Conservation (phyloP, 2,888 invertebrate genomes). For the Macrophya alboannulata region DNA sequence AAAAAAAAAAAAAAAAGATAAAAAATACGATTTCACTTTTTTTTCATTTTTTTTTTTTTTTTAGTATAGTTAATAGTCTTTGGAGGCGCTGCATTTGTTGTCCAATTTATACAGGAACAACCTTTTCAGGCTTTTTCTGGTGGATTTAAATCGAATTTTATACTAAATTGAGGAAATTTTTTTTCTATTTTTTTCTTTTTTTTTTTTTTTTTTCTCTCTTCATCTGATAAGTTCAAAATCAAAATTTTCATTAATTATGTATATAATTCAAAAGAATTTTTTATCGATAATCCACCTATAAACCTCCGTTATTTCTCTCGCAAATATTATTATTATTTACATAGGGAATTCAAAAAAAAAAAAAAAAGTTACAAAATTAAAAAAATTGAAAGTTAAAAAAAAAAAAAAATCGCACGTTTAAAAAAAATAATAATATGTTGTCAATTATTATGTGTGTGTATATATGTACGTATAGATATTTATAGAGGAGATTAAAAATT, state of each 20-base stretch:
- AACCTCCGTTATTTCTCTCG: constrained; percentile 4
- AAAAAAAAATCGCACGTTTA: constrained; percentile 19
- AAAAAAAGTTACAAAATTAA: background rate
- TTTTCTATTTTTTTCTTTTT: background rate
- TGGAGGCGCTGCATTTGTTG: constrained; percentile 79
- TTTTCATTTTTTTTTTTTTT: constrained; percentile 53
- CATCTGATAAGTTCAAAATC: too few relatives aligned
- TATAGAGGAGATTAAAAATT: constrained; percentile 58
- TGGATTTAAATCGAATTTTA: background rate
- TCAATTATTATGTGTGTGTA: background rate
- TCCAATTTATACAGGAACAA: constrained; percentile 68
- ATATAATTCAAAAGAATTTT: background rate
- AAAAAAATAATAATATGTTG: constrained; percentile 10
- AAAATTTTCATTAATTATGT: background rate
- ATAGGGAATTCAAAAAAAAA: background rate
- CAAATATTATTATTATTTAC: background rate
- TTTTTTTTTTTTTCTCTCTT: too few relatives aligned
- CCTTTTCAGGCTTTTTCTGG: constrained; percentile 74
- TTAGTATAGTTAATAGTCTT: constrained; percentile 74
- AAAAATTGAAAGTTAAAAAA: constrained; percentile 25
- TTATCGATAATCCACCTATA: background rate
- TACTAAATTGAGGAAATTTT: background rate
- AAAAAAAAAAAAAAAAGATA: background rate
- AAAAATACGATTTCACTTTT: background rate
- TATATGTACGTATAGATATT: background rate